Percentiles rank a stretch among this genome's conserved stretches.
Conservation (phyloP, 2,113 vertebrate genomes). For the Chaetodon trifascialis region DNA sequence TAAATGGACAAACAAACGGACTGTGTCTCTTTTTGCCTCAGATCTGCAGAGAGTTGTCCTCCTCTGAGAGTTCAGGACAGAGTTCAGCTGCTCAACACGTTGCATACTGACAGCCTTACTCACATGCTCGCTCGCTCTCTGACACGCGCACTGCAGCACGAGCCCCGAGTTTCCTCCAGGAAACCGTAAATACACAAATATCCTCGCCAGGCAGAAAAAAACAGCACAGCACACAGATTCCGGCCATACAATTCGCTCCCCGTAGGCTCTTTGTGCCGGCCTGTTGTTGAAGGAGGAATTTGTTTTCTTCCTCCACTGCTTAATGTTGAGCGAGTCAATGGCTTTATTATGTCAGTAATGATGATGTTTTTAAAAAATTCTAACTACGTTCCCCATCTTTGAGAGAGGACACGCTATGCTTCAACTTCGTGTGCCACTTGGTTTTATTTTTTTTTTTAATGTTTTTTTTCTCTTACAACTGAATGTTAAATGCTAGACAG, state of each 20-base stretch:
- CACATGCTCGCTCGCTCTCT: slow-evolving; percentile 49
- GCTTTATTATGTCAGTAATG: slow-evolving; percentile 12
- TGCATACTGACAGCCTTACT: slow-evolving; percentile 60
- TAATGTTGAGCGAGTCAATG: slow-evolving; percentile 51
- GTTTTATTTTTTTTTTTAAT: neutral
- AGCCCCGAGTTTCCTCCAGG: slow-evolving; percentile 89
- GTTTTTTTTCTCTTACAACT: neutral
- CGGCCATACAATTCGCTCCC: slow-evolving; percentile 61
- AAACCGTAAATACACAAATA: slow-evolving; percentile 83
- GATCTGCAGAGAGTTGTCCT: slow-evolving; percentile 2
- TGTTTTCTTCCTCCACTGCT: slow-evolving; percentile 56
- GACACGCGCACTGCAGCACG: slow-evolving; percentile 51
- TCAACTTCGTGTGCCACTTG: neutral
- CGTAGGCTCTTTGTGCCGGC: slow-evolving; percentile 2
- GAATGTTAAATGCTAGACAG: neutral
- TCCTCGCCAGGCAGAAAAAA: slow-evolving; percentile 68
- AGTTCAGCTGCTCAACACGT: slow-evolving; percentile 71
- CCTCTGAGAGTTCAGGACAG: slow-evolving; percentile 32
- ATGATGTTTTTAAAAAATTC: neutral
- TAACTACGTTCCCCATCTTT: neutral
- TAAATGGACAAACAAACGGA: neutral
- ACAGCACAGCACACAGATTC: slow-evolving; percentile 63
- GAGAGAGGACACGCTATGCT: neutral
- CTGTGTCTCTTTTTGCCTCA: neutral
- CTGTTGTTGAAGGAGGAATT: slow-evolving; percentile 62